Base-by-base conservation (phyloP, 2,797 vertebrate species). In the Enoplosus armatus region DNA sequence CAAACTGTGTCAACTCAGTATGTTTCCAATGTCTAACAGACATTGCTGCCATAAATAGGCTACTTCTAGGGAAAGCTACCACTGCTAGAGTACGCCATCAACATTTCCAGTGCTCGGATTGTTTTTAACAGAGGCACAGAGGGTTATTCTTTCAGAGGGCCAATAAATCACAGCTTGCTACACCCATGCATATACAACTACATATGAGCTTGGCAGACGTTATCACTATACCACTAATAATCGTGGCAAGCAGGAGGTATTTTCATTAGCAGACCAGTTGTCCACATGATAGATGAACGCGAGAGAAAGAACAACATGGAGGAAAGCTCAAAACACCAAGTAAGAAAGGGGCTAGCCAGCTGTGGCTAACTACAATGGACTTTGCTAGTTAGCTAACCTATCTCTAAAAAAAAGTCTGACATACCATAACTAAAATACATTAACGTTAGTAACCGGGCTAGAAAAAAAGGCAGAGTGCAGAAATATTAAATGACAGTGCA, bases 291-390 rank as follows among this genome's bases (percentile, higher is more conserved):
- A 24, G 61, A 84, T 84, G 60, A 55, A 60, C 43, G 43, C 22
- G 53, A 80, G 61, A 66, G 41, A 66, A 64, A 50, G 35, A 64
- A 62, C 69, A 89, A 87, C 83, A 89, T 79, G 87, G 84, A 85
- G 84, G 68, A 84, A 82, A 83, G 73, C 72, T 82, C 37, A 83
- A 67, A 82, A 78, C 68, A 85, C 33, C 29, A 75, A 80, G 37
- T 35, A n/a, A 79, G 37, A 80, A 33, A 71, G 47, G 43, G 72
- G 76, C 77, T 80, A 87, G 65, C 68, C 64, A 74, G 68, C 75
- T 75, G 78, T 53, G 33, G 86, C 88, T 88, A 89, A 84, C 78
- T 75, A 72, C 75, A 83, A 82, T 76, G 27, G 63, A 78, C 41
- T 72, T 39, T 54, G 41, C 68, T 55, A 39, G 45, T 64, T 60